phyloP scores from a whole-genome alignment of 2,113 vertebrate species.

The Tetrax tetrax region DNA sequence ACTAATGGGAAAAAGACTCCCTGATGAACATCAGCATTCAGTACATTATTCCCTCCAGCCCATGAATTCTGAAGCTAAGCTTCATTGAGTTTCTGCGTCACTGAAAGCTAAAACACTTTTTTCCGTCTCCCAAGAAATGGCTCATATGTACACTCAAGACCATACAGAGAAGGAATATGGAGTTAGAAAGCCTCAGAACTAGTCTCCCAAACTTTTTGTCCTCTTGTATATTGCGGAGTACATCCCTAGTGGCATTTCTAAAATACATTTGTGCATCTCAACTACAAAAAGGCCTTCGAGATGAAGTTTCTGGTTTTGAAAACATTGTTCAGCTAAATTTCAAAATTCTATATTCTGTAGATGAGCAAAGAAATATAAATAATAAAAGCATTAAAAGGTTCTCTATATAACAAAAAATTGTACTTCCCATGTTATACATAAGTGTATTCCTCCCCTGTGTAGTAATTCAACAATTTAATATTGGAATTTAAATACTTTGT shows the following conservation, averaged over 20 bases:
- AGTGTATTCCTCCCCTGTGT: background rate
- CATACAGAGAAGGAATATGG: background rate
- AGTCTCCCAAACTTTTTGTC: background rate
- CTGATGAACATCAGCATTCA: background rate
- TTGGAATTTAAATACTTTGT: background rate
- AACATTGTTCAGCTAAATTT: background rate
- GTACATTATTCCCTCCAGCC: background rate
- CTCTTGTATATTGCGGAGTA: background rate
- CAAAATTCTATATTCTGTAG: background rate
- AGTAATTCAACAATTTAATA: background rate
- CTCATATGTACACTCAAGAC: background rate
- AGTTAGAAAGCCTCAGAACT: background rate
- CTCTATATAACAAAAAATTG: background rate
- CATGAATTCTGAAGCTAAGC: background rate
- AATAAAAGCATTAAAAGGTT: background rate
- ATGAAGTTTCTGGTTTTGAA: background rate
- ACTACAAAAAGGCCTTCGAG: background rate
- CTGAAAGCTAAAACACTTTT: background rate
- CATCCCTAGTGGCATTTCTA: background rate
- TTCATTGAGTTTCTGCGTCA: background rate
- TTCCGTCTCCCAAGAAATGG: background rate
- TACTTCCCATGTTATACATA: background rate
- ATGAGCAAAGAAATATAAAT: background rate
- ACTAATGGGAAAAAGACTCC: background rate
- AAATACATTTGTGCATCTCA: background rate